Conservation (phyloP, 2,113 vertebrate genomes). For the Colossoma macropomum region DNA sequence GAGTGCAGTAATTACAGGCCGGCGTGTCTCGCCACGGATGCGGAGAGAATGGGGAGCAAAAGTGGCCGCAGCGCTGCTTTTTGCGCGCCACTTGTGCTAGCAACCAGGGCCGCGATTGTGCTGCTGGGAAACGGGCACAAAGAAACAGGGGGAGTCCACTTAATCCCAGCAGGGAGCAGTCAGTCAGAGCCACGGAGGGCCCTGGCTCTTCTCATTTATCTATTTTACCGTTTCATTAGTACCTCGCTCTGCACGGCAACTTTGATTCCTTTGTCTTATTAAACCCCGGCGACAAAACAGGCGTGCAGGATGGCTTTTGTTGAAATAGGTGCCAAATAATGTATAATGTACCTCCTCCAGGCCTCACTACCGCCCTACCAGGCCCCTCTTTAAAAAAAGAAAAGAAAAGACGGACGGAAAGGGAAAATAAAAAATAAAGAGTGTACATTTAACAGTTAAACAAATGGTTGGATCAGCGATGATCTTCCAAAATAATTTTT, state of each 20-base stretch:
- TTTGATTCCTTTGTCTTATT: constrained; percentile 66
- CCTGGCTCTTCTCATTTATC: constrained; percentile 56
- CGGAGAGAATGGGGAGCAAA: constrained; percentile 40
- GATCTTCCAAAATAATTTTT: constrained; percentile 57
- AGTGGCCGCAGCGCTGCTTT: constrained; percentile 33
- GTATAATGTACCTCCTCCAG: background rate
- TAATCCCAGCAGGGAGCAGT: constrained; percentile 67
- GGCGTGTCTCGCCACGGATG: constrained; percentile 17
- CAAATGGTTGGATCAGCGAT: constrained; percentile 38
- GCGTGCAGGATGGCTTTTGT: constrained; percentile 46
- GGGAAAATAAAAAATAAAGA: background rate
- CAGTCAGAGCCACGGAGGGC: constrained; percentile 60
- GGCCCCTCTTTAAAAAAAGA: background rate
- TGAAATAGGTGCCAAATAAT: constrained; percentile 22
- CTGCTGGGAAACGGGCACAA: constrained; percentile 72
- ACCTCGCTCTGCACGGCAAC: constrained; percentile 57
- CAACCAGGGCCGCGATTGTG: constrained; percentile 47
- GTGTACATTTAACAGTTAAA: constrained; percentile 36
- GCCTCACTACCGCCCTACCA: background rate
- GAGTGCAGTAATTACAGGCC: constrained; percentile 49
- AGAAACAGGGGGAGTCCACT: constrained; percentile 76
- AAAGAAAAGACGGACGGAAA: background rate
- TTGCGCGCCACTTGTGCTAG: constrained; percentile 50
- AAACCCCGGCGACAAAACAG: constrained; percentile 68
- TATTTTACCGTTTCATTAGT: constrained; percentile 70